These are phyloP conservation scores for Cheirogaleus medius DNA, from an alignment of 2,113 vertebrate species.

Conservation along the genomic window DNA sequence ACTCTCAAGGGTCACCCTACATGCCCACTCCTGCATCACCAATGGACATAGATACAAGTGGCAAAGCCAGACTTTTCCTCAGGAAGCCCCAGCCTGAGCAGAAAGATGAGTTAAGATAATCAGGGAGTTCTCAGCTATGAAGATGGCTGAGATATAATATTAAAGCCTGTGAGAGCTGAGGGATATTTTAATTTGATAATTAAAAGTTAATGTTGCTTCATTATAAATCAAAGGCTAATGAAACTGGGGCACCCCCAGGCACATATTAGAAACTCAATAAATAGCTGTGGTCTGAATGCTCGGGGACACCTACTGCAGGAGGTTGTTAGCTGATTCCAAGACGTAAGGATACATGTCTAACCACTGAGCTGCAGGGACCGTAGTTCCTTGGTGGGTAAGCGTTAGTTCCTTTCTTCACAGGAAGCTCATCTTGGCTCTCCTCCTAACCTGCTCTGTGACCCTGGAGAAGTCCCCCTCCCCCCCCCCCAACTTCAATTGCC, in stretches of 20 bases:
- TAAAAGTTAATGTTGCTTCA: slow-evolving; percentile 72
- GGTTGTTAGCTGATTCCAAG: neutral
- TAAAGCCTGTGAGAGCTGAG: slow-evolving; percentile 48
- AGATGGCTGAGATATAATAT: slow-evolving; percentile 20
- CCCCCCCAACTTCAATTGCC: neutral
- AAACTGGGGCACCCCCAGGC: slow-evolving; percentile 48
- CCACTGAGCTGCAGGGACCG: neutral
- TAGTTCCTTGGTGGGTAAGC: neutral
- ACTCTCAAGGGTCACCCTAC: neutral
- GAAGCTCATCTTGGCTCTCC: neutral
- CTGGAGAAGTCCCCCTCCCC: neutral
- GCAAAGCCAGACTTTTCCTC: neutral
- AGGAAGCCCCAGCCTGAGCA: neutral
- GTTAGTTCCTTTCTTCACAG: neutral
- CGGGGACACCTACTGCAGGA: neutral
- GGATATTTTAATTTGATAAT: slow-evolving; percentile 68
- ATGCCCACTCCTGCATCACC: neutral
- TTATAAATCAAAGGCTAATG: slow-evolving; percentile 64
- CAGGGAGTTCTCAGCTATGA: neutral
- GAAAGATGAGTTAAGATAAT: neutral
- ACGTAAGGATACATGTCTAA: neutral
- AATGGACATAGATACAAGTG: neutral
- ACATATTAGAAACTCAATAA: slow-evolving; percentile 53
- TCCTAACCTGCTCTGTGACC: neutral
- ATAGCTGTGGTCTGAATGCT: slow-evolving; percentile 20